Base-by-base conservation (phyloP, 2,113 vertebrate species). In the Oryzias celebensis region DNA sequence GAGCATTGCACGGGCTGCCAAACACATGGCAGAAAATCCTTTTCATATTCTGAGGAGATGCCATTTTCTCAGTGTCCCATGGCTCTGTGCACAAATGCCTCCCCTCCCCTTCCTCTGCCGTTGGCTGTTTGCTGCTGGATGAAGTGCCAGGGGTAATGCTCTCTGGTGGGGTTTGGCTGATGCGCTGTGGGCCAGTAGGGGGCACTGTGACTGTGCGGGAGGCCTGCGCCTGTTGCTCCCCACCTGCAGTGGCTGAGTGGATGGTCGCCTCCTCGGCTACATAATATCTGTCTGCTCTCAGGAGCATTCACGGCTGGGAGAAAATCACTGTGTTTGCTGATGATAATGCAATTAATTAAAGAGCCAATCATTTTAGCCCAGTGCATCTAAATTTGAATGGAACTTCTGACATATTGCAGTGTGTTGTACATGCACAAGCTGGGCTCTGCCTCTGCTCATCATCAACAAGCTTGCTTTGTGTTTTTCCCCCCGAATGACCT, bases 331-430 rank as follows among this genome's bases (percentile, higher is more conserved):
- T 88, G 86, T 90, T 90, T 88, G 86, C 85, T 81, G 85, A 88
- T 85, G 88, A 88, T 90, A 88, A 86, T 90, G 85, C 85, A 87
- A 90, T 90, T 88, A 86, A 86, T 90, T 88, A 87, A 87, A 85
- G 81, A 87, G 80, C 80, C 86, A 88, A 90, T 90, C 83, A 86
- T 82, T 87, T 86, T 85, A 74, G 85, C 81, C 83, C 15, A n/a
- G 75, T 81, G 78, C 66, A 52, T 86, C 80, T 75, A 71, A 50
- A 83, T 85, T 72, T 70, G 76, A 86, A 82, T 73, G 62, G 80
- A 83, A 85, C 79, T 78, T 66, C 65, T 72, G 77, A 83, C 77
- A 80, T 74, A 80, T 80, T 73, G 58, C 68, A 58, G 71, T 58
- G 63, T 79, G 78, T 77, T 60, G 50, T 58, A 74, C 73, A 67